phyloP scores from a whole-genome alignment of 2,113 vertebrate species.

The Prolemur simus region DNA sequence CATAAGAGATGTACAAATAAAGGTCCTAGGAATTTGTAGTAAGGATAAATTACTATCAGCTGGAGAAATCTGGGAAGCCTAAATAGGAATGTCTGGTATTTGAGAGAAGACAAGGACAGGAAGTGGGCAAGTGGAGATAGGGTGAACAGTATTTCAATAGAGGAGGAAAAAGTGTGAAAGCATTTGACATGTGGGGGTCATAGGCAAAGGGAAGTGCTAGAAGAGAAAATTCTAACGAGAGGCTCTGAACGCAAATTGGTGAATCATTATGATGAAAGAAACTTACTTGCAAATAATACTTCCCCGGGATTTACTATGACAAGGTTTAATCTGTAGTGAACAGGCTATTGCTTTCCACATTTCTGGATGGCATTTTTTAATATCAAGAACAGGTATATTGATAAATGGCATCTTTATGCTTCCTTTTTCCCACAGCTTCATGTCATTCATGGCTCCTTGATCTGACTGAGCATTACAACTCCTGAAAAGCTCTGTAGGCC shows the following conservation, averaged over 20 bases:
- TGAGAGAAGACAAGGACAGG: background rate
- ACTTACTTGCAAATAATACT: constrained; percentile 98
- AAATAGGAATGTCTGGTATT: background rate
- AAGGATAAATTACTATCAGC: background rate
- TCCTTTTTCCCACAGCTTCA: constrained; percentile 98
- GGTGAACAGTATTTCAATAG: background rate
- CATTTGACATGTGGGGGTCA: background rate
- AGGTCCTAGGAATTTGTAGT: background rate
- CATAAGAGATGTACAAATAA: background rate
- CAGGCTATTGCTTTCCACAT: constrained; percentile 99
- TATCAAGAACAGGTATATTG: constrained; percentile 98
- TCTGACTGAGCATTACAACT: constrained; percentile 98
- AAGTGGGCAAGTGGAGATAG: background rate
- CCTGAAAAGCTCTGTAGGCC: constrained; percentile 97
- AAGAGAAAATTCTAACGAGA: background rate
- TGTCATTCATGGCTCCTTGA: constrained; percentile 98
- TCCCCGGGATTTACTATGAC: constrained; percentile 96
- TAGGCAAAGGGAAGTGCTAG: background rate
- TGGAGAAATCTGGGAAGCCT: constrained; percentile 18
- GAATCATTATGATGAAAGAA: background rate
- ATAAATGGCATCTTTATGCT: constrained; percentile 99
- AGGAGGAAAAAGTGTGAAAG: background rate
- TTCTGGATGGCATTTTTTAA: constrained; percentile 95
- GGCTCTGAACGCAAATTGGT: background rate
- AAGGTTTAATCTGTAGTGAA: constrained; percentile 97